Percentiles rank a stretch among this genome's conserved stretches.
Conservation (phyloP, 2,797 vertebrate species). For the Mallotus villosus region DNA sequence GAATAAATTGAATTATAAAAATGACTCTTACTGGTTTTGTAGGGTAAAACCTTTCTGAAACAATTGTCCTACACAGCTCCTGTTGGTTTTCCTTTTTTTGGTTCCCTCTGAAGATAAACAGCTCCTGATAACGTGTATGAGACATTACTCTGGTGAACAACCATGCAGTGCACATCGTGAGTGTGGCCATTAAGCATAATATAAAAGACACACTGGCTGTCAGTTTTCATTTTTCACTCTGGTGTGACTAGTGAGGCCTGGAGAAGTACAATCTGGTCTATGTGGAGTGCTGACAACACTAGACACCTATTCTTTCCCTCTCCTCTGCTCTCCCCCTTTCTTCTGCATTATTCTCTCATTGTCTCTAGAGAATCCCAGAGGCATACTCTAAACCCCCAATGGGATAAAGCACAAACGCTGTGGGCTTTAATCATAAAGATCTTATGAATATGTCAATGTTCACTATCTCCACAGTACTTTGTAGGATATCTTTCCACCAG, state of each 20-base stretch:
- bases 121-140: conserved; percentile 63
- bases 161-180: conserved; percentile 58
- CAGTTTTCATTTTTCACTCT: conserved; percentile 69
- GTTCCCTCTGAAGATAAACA: conserved; percentile 53
- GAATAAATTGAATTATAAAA: conserved; percentile 31
- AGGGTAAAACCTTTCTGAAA: conserved; percentile 53
- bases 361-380: conserved; percentile 54
- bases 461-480: conserved; percentile 53
- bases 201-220: conserved; percentile 72
- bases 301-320: conserved; percentile 10
- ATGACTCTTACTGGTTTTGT: conserved; percentile 38
- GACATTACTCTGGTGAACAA: conserved; percentile 69
- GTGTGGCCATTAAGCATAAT: conserved; percentile 71
- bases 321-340: conserved; percentile 14
- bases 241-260: conserved; percentile 48
- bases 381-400: conserved; percentile 39
- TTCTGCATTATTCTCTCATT: conserved; percentile 45
- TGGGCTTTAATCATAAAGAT: conserved; percentile 66
- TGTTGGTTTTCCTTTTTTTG: conserved; percentile 12
- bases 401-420: conserved; percentile 59
- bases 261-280: conserved; percentile 47
- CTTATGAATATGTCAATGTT: conserved; percentile 65
- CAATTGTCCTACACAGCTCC: conserved; percentile 30
- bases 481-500: conserved; percentile 59
- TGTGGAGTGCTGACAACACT: conserved; percentile 26